phyloP scores from a whole-genome alignment of 2,113 vertebrate species.

The Baryphthengus martii region DNA sequence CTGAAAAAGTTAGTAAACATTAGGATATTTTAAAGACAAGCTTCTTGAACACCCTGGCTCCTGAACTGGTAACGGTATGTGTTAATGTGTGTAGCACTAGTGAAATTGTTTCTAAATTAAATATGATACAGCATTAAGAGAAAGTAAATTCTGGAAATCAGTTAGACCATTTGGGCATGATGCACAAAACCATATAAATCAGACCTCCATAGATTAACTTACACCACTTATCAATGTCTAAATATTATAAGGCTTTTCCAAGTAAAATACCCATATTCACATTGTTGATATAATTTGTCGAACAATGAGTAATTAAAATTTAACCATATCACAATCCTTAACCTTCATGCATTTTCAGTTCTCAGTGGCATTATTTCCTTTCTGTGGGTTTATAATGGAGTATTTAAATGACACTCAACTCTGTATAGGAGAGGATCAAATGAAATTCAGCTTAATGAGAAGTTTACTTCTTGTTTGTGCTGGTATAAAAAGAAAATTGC shows the following conservation, averaged over 20 bases:
- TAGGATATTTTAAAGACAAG: not conserved
- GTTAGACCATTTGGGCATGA: not conserved
- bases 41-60: not conserved
- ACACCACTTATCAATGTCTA: not conserved
- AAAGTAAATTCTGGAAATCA: not conserved
- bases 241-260: not conserved
- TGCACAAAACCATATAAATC: not conserved
- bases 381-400: not conserved
- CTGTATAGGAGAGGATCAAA: not conserved
- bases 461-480: not conserved
- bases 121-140: not conserved
- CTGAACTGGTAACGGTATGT: not conserved
- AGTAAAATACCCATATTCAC: not conserved
- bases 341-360: not conserved
- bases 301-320: not conserved
- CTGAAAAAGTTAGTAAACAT: not conserved
- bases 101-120: not conserved
- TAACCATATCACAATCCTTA: not conserved
- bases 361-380: not conserved
- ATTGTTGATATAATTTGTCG: rapidly evolving
- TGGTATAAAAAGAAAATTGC: not conserved
- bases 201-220: not conserved
- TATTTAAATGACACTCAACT: not conserved
- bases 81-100: not conserved
- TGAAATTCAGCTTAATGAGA: not conserved